A percentile compares a stretch with the other conserved stretches of the same genome.
These are phyloP conservation scores for Mus pahari DNA, from an alignment of 2,113 vertebrate species.

Conservation along the genomic window DNA sequence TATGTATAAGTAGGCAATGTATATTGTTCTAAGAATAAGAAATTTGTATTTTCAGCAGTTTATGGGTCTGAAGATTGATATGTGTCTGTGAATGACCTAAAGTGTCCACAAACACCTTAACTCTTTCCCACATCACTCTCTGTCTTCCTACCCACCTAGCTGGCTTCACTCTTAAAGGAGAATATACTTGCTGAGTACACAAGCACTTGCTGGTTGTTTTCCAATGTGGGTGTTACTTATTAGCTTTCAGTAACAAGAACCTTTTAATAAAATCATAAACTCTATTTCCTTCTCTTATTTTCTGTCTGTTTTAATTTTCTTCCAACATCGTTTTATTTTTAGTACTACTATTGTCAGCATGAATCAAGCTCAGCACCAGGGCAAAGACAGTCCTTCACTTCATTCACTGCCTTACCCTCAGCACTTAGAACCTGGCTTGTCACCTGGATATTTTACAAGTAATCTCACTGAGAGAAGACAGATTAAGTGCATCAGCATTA, in stretches of 20 bases:
- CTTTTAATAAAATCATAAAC: not conserved
- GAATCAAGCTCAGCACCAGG: not conserved
- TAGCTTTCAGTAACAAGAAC: not conserved
- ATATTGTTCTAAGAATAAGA: conserved; percentile 14
- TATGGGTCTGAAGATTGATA: not conserved
- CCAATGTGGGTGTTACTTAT: not conserved
- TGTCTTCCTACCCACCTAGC: not conserved
- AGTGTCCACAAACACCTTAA: not conserved
- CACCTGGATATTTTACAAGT: not conserved
- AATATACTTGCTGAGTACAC: not conserved
- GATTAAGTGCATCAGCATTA: not conserved
- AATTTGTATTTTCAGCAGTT: not conserved
- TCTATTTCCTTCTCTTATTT: not conserved
- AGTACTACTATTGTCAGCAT: not conserved
- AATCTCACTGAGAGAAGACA: not conserved
- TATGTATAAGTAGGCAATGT: not conserved
- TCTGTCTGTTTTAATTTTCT: not conserved
- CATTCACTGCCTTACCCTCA: not conserved
- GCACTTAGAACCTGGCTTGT: not conserved
- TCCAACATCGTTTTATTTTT: not conserved
- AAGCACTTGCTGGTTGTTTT: not conserved
- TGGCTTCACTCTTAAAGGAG: not conserved
- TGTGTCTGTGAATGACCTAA: not conserved
- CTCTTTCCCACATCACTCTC: not conserved
- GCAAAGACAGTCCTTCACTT: not conserved